These are phyloP conservation scores for Stercorarius parasiticus DNA, from an alignment of 2,113 vertebrate species.

Conservation along the genomic window DNA sequence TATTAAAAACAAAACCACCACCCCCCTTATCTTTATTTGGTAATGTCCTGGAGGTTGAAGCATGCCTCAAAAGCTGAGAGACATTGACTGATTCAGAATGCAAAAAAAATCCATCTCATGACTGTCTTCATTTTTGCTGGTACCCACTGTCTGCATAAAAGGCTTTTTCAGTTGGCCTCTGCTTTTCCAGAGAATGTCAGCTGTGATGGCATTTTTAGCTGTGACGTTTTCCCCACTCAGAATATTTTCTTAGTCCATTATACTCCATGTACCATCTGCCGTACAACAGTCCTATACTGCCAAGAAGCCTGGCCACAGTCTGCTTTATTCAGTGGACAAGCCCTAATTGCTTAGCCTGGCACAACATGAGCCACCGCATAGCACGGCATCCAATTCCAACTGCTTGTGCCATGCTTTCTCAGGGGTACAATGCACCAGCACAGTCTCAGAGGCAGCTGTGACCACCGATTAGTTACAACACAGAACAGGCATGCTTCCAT, in stretches of 20 bases:
- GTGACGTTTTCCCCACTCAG: slow-evolving; percentile 35
- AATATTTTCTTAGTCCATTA: slow-evolving; percentile 14
- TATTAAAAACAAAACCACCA: background rate
- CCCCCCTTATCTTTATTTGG: background rate
- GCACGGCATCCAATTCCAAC: background rate
- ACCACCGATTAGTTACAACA: background rate
- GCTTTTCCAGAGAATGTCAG: background rate
- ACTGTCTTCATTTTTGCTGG: background rate
- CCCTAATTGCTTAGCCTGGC: background rate
- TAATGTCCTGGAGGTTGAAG: background rate
- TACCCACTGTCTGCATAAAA: background rate
- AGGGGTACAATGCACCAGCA: background rate
- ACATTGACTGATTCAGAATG: background rate
- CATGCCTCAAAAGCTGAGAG: background rate
- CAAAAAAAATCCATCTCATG: background rate
- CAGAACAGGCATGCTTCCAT: background rate
- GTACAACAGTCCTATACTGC: background rate
- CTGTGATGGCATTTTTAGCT: slow-evolving; percentile 23
- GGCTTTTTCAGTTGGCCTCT: slow-evolving; percentile 2
- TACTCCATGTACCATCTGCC: background rate
- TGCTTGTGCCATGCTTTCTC: background rate
- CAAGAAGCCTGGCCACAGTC: slow-evolving; percentile 13
- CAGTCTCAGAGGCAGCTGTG: background rate
- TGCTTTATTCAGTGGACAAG: background rate
- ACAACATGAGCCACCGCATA: accelerated